Evolutionary conservation across 2,888 invertebrate species (phyloP).

Genomic region (Leptura quadrifasciata): DNA sequence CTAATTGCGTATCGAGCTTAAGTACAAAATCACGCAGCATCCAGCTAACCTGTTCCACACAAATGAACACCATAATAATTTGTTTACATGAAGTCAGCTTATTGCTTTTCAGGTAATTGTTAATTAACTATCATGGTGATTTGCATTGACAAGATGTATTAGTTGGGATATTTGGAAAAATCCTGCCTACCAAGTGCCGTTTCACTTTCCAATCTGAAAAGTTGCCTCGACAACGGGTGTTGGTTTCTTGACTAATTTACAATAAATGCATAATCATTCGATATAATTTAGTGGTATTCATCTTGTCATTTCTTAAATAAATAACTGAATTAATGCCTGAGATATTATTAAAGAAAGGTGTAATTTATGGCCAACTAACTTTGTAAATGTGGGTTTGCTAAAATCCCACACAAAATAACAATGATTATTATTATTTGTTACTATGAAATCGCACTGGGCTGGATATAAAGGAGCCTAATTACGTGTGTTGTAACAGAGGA

Average conservation of each 20-base stretch:
- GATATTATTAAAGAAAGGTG: conserved; percentile 37
- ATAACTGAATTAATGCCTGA: conserved; percentile 34
- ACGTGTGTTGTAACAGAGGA: conserved; percentile 28
- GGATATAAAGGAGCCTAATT: conserved; percentile 33
- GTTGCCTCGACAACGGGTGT: conserved; percentile 43
- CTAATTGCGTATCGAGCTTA: conserved; percentile 13
- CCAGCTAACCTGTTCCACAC: background rate
- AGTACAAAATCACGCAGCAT: background rate
- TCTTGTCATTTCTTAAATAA: conserved; percentile 43
- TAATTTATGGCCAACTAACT: conserved; percentile 31
- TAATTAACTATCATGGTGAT: conserved; percentile 48
- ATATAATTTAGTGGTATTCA: conserved; percentile 46
- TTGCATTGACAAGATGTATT: conserved; percentile 54
- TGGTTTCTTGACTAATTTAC: conserved; percentile 40
- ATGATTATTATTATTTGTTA: conserved; percentile 34
- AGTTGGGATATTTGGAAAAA: conserved; percentile 46
- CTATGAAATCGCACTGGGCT: conserved; percentile 29
- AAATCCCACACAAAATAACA: conserved; percentile 26
- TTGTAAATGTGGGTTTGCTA: conserved; percentile 34
- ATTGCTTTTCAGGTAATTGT: conserved; percentile 45
- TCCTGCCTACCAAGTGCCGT: conserved; percentile 46
- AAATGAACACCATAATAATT: conserved; percentile 26
- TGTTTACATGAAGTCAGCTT: conserved; percentile 31
- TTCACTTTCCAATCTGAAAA: conserved; percentile 56
- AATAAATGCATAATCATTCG: conserved; percentile 49